phyloP scores from a whole-genome alignment of 2,113 vertebrate species.

The Notechis scutatus region DNA sequence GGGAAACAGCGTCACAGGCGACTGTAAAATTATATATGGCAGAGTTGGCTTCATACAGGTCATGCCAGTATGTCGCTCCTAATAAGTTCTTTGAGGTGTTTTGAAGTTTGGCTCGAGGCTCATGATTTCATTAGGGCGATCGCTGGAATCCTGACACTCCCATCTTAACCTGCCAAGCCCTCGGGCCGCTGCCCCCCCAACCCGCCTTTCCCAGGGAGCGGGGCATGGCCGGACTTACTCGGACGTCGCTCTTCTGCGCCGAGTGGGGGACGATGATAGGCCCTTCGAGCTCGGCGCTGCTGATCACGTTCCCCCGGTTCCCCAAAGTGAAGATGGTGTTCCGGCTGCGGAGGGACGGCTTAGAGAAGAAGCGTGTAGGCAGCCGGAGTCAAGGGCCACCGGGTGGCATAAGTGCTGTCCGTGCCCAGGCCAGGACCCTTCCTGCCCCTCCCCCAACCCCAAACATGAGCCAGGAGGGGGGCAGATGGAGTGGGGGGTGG shows the following conservation, averaged over 20 bases:
- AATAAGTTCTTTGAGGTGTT: no score
- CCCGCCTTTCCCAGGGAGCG: not conserved
- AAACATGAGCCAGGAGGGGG: no score
- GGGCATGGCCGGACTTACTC: slow-evolving; percentile 61
- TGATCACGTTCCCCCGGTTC: slow-evolving; percentile 82
- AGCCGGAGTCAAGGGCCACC: slow-evolving; percentile 62
- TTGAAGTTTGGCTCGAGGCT: no score
- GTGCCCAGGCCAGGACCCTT: no score
- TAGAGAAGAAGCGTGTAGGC: slow-evolving; percentile 88
- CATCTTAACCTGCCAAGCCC: not conserved
- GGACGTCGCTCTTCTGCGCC: slow-evolving; percentile 81
- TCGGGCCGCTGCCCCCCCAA: not conserved
- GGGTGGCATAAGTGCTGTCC: rapidly evolving
- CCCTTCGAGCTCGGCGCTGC: slow-evolving; percentile 82
- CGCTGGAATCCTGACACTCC: not conserved
- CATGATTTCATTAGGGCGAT: no score
- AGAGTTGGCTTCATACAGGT: no score
- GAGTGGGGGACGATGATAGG: slow-evolving; percentile 90
- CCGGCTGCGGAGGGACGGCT: slow-evolving; percentile 85
- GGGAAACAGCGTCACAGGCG: no score
- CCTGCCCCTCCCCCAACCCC: not conserved
- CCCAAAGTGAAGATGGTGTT: slow-evolving; percentile 93
- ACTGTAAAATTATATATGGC: no score
- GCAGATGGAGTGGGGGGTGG: not conserved
- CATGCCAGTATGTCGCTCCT: no score